phyloP scores from a whole-genome alignment of 1,140 invertebrate species.

The Microvelia longipes region DNA sequence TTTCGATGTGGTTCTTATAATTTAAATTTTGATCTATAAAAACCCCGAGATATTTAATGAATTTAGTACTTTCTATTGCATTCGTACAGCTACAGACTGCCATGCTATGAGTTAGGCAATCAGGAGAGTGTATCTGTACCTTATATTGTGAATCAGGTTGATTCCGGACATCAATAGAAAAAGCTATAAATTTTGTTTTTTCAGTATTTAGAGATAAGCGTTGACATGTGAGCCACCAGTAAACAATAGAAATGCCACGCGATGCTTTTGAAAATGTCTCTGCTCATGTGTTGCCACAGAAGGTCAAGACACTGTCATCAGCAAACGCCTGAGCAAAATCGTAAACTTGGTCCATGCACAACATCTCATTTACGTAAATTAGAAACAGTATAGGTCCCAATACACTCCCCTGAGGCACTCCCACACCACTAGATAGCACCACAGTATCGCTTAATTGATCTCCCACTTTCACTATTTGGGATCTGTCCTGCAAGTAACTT shows the following conservation, averaged over 20 bases:
- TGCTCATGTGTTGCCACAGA: neutral
- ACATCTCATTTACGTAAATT: neutral
- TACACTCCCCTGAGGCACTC: neutral
- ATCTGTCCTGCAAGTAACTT: neutral
- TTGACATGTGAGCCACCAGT: neutral
- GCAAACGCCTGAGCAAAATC: neutral
- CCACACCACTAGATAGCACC: neutral
- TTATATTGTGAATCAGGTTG: too few species aligned
- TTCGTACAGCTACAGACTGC: too few species aligned
- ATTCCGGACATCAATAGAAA: too few species aligned
- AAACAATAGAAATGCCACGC: neutral
- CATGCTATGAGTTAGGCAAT: too few species aligned
- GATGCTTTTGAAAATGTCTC: neutral
- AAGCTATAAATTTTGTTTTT: neutral
- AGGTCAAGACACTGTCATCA: neutral
- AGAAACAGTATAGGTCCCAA: neutral
- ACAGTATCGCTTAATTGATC: neutral
- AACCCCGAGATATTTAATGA: too few species aligned
- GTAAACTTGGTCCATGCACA: neutral
- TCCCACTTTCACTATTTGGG: neutral
- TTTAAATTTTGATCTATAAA: too few species aligned
- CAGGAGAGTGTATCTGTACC: too few species aligned
- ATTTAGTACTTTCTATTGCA: too few species aligned
- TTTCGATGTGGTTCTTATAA: too few species aligned
- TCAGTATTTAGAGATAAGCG: neutral